Conservation (phyloP, 2,888 invertebrate species). For the Ferrisia virgata region DNA sequence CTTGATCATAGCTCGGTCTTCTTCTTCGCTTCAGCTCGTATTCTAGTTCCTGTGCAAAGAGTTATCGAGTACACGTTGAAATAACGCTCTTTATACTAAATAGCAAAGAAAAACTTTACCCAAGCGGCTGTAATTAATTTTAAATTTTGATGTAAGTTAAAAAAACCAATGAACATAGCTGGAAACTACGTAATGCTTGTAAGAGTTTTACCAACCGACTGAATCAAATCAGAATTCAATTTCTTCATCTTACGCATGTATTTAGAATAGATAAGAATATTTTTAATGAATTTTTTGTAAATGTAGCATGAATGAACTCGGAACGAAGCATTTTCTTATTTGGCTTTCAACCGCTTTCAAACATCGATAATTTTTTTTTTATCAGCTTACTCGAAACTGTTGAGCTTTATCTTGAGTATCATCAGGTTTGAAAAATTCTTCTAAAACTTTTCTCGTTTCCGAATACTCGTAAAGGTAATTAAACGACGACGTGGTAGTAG, state of each 20-base stretch:
- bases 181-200: too few relatives aligned
- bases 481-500: conserved; percentile 64
- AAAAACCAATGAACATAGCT: background rate
- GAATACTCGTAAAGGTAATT: conserved; percentile 90
- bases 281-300: background rate
- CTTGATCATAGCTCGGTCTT: conserved; percentile 56
- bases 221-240: background rate
- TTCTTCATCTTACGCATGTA: background rate
- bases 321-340: too few relatives aligned
- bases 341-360: background rate
- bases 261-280: background rate
- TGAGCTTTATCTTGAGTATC: conserved; percentile 46
- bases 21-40: conserved; percentile 72
- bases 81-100: too few relatives aligned
- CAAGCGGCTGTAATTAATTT: background rate
- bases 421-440: conserved; percentile 79
- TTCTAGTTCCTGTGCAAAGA: conserved; percentile 58
- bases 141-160: background rate
- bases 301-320: background rate
- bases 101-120: background rate
- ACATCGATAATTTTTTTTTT: background rate
- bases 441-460: conserved; percentile 84
- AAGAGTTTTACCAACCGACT: background rate
- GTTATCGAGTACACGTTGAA: background rate
- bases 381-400: conserved; percentile 47